Percentiles rank a stretch among this genome's conserved stretches.
These are phyloP conservation scores for Beris chalybata DNA, from an alignment of 2,888 invertebrate genomes.

Conservation along the genomic window DNA sequence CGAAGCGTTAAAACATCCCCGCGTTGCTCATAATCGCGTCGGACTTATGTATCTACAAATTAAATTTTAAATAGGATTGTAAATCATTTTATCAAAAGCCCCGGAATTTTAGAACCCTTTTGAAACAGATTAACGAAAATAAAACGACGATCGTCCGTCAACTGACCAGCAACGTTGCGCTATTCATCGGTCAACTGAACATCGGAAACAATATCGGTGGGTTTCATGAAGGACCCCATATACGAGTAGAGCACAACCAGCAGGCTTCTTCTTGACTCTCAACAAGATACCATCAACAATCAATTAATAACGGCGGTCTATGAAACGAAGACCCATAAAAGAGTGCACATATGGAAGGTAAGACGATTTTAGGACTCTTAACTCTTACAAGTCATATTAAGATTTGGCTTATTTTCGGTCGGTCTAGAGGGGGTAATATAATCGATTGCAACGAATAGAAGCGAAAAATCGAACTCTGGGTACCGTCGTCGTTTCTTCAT, in stretches of 20 bases:
- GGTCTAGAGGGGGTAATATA: conserved; percentile 3
- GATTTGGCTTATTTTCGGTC: conserved; percentile 14
- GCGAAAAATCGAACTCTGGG: conserved; percentile 22
- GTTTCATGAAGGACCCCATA: not conserved
- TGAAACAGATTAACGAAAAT: not conserved
- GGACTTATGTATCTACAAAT: too few relatives aligned
- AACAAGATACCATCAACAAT: conserved; percentile 36
- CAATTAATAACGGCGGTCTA: conserved; percentile 35
- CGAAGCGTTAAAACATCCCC: too few relatives aligned
- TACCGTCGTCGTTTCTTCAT: conserved; percentile 20
- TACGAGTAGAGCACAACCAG: not conserved
- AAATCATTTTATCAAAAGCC: not conserved
- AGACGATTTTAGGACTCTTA: conserved; percentile 14
- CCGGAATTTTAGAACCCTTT: conserved; percentile 1
- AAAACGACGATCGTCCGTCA: not conserved
- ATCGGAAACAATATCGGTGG: not conserved
- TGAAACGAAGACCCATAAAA: conserved; percentile 2
- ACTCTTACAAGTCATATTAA: conserved; percentile 10
- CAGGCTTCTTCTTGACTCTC: conserved; percentile 32
- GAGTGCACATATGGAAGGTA: conserved; percentile 16
- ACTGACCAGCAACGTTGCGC: conserved; percentile 13
- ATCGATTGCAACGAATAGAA: not conserved
- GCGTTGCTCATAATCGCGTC: too few relatives aligned
- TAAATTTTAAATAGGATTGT: not conserved
- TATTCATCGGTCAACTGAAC: conserved; percentile 20